A percentile compares a stretch with the other conserved stretches of the same genome.
phyloP scores from a whole-genome alignment of 2,888 invertebrate genomes.

The Agrilus mali region DNA sequence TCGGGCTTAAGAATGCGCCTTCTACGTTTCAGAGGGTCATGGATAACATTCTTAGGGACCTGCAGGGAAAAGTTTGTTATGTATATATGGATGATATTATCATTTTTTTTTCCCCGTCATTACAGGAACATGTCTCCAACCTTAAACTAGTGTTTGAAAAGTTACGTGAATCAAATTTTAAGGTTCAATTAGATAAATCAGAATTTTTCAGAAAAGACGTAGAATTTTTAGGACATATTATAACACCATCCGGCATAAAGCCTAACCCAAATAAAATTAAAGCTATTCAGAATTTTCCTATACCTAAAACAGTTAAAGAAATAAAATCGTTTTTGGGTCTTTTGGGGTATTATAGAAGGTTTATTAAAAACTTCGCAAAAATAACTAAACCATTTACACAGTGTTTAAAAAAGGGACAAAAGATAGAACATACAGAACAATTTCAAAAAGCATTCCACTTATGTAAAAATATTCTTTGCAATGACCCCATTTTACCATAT shows the following conservation, averaged over 20 bases:
- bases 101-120: conserved; percentile 15
- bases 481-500: conserved; percentile 13
- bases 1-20: conserved; percentile 24
- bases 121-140: conserved; percentile 17
- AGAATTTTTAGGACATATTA: too few relatives aligned
- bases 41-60: conserved; percentile 18
- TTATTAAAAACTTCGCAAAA: conserved; percentile 6
- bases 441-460: conserved; percentile 1
- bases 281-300: too few relatives aligned
- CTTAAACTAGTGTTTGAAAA: conserved; percentile 14
- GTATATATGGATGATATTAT: conserved; percentile 20
- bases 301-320: too few relatives aligned
- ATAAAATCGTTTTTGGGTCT: too few relatives aligned
- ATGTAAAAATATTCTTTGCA: conserved; percentile 8
- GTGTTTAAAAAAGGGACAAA: conserved; percentile 8
- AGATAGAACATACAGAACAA: neutral
- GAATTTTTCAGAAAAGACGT: too few relatives aligned
- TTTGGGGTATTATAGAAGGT: too few relatives aligned
- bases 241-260: too few relatives aligned
- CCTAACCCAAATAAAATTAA: too few relatives aligned
- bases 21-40: conserved; percentile 24
- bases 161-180: conserved; percentile 8
- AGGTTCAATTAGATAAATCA: too few relatives aligned
- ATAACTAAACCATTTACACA: conserved; percentile 9
- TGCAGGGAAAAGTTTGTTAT: conserved; percentile 15